Percentiles rank a stretch among this genome's conserved stretches.
Evolutionary conservation across 35 echinoderm and acorn worm genomes (phyloP).

Genomic region (Anneissia japonica): DNA sequence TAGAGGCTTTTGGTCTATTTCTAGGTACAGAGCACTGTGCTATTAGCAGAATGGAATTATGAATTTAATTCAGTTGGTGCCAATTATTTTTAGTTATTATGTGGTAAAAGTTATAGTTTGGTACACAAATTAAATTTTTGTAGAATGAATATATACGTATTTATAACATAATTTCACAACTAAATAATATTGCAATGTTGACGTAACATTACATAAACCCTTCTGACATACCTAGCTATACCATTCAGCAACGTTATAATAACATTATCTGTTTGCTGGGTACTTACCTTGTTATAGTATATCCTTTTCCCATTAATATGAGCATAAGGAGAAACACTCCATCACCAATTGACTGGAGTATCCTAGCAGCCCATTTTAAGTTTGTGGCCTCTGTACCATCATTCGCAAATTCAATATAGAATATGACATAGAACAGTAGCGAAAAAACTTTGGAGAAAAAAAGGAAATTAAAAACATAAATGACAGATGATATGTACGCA

Average conservation of each 20-base stretch:
- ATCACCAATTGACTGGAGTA: constrained; percentile 47
- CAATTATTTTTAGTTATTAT: too few relatives aligned
- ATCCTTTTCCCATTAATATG: constrained; percentile 94
- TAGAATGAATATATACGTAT: too few relatives aligned
- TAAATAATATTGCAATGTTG: too few relatives aligned
- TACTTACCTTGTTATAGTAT: constrained; percentile 83
- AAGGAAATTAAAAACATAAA: not conserved
- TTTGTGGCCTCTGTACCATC: constrained; percentile 36
- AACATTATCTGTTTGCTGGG: not conserved
- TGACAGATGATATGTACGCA: not conserved
- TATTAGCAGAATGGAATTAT: too few relatives aligned
- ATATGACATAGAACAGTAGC: constrained; percentile 56
- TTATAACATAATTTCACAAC: too few relatives aligned
- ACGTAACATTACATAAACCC: too few relatives aligned
- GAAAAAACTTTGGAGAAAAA: constrained; percentile 47
- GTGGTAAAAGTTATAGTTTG: too few relatives aligned
- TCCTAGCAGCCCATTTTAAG: constrained; percentile 33
- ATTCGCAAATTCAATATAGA: constrained; percentile 71
- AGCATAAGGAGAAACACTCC: constrained; percentile 82
- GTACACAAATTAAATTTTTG: too few relatives aligned
- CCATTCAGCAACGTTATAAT: not conserved
- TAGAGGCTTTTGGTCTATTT: too few relatives aligned
- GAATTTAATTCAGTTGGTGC: too few relatives aligned
- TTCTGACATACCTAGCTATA: too few relatives aligned
- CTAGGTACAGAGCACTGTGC: too few relatives aligned